Evolutionary conservation across 2,113 vertebrate genomes (phyloP), one percentile per base, ranked within the genome.

Genomic region (Lepus americanus): DNA sequence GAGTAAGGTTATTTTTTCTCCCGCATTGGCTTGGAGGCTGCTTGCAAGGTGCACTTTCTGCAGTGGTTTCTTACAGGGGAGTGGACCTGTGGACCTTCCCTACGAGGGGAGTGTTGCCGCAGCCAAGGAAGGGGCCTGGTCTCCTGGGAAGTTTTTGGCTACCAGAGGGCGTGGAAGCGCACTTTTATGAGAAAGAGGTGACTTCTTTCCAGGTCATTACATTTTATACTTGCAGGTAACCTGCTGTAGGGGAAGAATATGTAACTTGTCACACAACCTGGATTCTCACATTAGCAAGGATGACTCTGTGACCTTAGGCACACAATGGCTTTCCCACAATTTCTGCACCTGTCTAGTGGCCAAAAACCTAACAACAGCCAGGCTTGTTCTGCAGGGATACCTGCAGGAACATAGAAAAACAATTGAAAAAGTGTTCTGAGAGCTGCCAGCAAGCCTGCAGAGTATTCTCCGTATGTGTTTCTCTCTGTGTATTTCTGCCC

Each of bases 61-160:
- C 12, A 4, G 25, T 19, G 20, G 39, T 76, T 25, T 51, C 74
- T 39, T 1, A 9, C 22, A 6, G 59, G 53, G 66, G 10, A 11
- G 20, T 0, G 13, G 23, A 20, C 1, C 72, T 16, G 13, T 11
- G 4, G 1, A 6, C 5, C 33, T 25, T 61, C 36, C 53, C 22
- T 4, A 19, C 9, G 67, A 49, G 9, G n/a, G 20, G 13, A n/a
- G 1, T 12, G 10, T 11, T 1, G 0, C 31, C 17, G 0, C 0
- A 5, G 36, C 27, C 14, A 61, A 53, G 23, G 39, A 33, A 23
- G 9, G 16, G 23, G 0, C 17, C 11, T 4, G 6, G 23, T 39
- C 44, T 53, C 53, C 51, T 1, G 6, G 39, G 10, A 44, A 64
- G 19, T 11, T 0, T 1, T 20, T 12, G 4, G 8, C 5, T 12